Evolutionary conservation across 2,888 invertebrate species (phyloP).

Genomic region (Campaea margaritaria): DNA sequence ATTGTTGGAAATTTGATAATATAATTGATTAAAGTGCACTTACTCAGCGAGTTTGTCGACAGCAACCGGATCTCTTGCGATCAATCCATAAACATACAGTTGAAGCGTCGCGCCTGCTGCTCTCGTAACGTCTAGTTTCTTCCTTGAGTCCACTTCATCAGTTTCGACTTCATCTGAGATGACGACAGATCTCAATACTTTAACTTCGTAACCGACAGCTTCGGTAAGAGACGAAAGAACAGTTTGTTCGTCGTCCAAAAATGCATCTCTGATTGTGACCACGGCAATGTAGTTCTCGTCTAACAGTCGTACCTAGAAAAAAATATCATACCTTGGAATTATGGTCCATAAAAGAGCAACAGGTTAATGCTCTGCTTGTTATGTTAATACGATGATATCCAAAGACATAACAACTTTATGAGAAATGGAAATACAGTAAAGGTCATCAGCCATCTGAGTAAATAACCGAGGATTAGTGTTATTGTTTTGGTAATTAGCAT

Average conservation of each 20-base stretch:
- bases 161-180: conserved; percentile 55
- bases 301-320: conserved; percentile 77
- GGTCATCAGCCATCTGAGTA: conserved; percentile 19
- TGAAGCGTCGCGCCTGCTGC: conserved; percentile 59
- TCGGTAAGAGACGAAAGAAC: conserved; percentile 62
- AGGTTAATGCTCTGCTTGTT: conserved; percentile 45
- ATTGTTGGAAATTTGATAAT: conserved; percentile 8
- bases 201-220: conserved; percentile 71
- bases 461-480: conserved; percentile 26
- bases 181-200: conserved; percentile 68
- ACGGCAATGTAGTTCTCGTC: conserved; percentile 71
- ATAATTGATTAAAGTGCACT: conserved; percentile 39
- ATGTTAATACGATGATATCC: conserved; percentile 25
- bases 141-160: conserved; percentile 46
- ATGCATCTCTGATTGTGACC: conserved; percentile 67
- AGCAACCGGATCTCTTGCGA: conserved; percentile 62
- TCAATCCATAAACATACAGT: conserved; percentile 71
- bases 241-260: conserved; percentile 68
- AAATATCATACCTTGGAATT: conserved; percentile 30
- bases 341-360: conserved; percentile 24
- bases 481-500: conserved; percentile 26
- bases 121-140: conserved; percentile 44
- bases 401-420: conserved; percentile 20
- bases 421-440: conserved; percentile 29
- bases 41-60: conserved; percentile 64